Evolutionary conservation across 2,888 invertebrate species (phyloP).

Genomic region (Entomobrya multifasciata): DNA sequence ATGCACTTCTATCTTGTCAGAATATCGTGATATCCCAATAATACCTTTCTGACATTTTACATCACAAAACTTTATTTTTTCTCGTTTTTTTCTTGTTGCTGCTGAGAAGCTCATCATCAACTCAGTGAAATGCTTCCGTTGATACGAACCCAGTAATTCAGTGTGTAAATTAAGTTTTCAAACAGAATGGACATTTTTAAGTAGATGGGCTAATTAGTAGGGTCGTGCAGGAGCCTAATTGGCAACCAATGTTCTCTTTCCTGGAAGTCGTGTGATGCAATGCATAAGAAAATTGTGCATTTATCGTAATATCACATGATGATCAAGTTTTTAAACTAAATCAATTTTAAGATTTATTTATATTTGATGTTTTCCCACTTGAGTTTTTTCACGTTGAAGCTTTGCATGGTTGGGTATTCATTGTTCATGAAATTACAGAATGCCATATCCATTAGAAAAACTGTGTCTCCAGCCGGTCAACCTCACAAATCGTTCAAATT

Average conservation of each 20-base stretch:
- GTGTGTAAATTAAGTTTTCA: slow-evolving; percentile 66
- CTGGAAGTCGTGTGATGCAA: slow-evolving; percentile 48
- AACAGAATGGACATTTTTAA: slow-evolving; percentile 62
- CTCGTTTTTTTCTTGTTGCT: slow-evolving; percentile 17
- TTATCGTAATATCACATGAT: not conserved
- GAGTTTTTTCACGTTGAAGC: too few relatives aligned
- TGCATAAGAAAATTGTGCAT: not conserved
- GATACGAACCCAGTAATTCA: slow-evolving; percentile 41
- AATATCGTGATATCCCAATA: slow-evolving; percentile 69
- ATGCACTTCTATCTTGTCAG: slow-evolving; percentile 52
- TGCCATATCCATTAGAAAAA: not conserved
- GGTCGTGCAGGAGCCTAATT: slow-evolving; percentile 68
- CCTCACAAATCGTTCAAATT: slow-evolving; percentile 46
- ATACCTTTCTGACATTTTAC: slow-evolving; percentile 64
- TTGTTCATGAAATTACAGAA: too few relatives aligned
- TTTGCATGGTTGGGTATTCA: too few relatives aligned
- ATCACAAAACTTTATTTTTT: slow-evolving; percentile 50
- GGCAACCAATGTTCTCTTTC: slow-evolving; percentile 60
- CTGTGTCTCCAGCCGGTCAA: not conserved
- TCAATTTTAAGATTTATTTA: not conserved
- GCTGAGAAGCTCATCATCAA: slow-evolving; percentile 16
- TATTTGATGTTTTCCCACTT: too few relatives aligned
- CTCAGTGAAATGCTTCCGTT: slow-evolving; percentile 41
- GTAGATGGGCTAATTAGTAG: slow-evolving; percentile 71
- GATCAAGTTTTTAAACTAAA: not conserved